These are phyloP conservation scores for Hofmannophila pseudospretella DNA, from an alignment of 2,888 invertebrate species.

Conservation along the genomic window DNA sequence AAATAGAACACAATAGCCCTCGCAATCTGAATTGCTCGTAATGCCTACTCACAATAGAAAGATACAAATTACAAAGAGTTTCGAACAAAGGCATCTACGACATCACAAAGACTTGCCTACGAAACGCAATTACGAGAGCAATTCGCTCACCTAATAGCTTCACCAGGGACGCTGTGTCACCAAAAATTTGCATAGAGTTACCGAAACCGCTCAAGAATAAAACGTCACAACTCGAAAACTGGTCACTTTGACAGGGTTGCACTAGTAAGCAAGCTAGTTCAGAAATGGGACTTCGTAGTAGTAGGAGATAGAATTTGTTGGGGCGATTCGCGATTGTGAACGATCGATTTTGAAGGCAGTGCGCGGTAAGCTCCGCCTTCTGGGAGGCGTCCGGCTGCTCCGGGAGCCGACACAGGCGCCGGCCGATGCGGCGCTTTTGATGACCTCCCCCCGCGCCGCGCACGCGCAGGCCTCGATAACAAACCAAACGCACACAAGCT, in stretches of 20 bases:
- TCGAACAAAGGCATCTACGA: conserved; percentile 46
- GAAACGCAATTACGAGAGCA: conserved; percentile 72
- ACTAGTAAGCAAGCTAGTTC: conserved; percentile 10
- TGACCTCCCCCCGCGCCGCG: conserved; percentile 43
- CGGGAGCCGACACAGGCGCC: conserved; percentile 72
- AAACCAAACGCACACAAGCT: conserved; percentile 71
- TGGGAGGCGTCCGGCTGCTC: conserved; percentile 69
- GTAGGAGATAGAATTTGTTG: conserved; percentile 27
- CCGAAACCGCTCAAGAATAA: conserved; percentile 31
- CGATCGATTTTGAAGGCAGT: conserved; percentile 73
- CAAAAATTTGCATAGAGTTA: conserved; percentile 64
- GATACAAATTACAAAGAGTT: conserved; percentile 52
- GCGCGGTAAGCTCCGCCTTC: conserved; percentile 65
- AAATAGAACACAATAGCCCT: conserved; percentile 32
- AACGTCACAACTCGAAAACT: conserved; percentile 30
- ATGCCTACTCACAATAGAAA: conserved; percentile 36
- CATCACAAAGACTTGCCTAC: conserved; percentile 67
- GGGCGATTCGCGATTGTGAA: conserved; percentile 55
- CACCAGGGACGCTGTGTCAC: conserved; percentile 60
- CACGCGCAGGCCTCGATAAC: conserved; percentile 59
- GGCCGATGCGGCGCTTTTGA: conserved; percentile 63
- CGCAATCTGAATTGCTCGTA: conserved; percentile 16
- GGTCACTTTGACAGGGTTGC: conserved; percentile 41
- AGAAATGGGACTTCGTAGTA: conserved; percentile 38
- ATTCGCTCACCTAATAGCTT: conserved; percentile 66